Evolutionary conservation across 2,113 vertebrate species (phyloP).

Genomic region (Neodontobutis hainanensis): DNA sequence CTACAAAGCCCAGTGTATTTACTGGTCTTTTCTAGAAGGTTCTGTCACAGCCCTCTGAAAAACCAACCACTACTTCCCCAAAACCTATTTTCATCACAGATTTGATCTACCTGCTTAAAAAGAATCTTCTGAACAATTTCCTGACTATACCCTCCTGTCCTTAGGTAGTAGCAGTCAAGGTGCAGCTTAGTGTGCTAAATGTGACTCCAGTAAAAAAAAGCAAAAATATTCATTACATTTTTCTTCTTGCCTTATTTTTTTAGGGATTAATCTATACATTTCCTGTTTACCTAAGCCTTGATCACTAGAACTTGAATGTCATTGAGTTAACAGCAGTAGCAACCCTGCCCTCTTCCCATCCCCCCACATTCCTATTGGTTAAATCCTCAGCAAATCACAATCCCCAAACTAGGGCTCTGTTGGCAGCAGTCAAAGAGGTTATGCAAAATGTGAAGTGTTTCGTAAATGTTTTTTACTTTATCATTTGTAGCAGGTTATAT

Average conservation of each 20-base stretch:
- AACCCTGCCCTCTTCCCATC: slow-evolving; percentile 64
- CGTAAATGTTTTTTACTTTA: slow-evolving; percentile 37
- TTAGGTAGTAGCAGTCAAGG: slow-evolving; percentile 13
- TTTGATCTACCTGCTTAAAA: slow-evolving; percentile 14
- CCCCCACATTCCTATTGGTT: slow-evolving; percentile 72
- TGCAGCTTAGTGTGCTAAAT: slow-evolving; percentile 28
- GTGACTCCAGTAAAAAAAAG: slow-evolving; percentile 21
- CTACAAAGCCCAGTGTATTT: slow-evolving; percentile 55
- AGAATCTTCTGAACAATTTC: background rate
- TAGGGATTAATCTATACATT: slow-evolving; percentile 13
- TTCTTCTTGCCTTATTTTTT: slow-evolving; percentile 1
- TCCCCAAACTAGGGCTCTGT: slow-evolving; percentile 47
- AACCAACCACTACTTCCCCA: slow-evolving; percentile 12
- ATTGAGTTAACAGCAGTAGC: slow-evolving; percentile 49
- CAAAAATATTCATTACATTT: slow-evolving; percentile 21
- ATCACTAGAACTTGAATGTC: slow-evolving; percentile 47
- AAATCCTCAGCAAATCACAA: slow-evolving; percentile 69
- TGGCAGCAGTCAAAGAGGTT: slow-evolving; percentile 70
- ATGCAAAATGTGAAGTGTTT: slow-evolving; percentile 65
- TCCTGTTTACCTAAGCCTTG: slow-evolving; percentile 36
- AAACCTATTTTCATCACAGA: slow-evolving; percentile 8
- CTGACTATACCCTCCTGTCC: slow-evolving; percentile 14
- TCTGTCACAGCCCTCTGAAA: slow-evolving; percentile 45
- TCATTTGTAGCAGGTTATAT: background rate
- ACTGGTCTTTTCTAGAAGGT: slow-evolving; percentile 65